Evolutionary conservation across 1,140 invertebrate species (phyloP).

Genomic region (Lutraria rhynchaena): DNA sequence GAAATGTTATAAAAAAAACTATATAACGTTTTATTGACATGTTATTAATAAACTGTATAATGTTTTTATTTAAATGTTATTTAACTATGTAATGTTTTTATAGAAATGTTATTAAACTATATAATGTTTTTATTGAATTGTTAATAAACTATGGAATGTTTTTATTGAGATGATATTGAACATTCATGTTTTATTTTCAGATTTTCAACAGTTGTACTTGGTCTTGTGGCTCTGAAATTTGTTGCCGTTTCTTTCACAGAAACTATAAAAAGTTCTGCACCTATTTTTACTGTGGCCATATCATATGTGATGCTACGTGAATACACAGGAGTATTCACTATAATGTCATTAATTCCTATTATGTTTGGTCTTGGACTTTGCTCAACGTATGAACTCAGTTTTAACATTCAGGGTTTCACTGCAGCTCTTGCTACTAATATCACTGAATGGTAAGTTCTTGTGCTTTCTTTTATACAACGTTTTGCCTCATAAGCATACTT

Average conservation of each 20-base stretch:
- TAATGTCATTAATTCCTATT: conserved; percentile 91
- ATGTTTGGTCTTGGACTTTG: conserved; percentile 93
- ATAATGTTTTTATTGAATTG: too few relatives aligned
- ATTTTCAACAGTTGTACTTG: conserved; percentile 89
- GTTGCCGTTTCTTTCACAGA: conserved; percentile 94
- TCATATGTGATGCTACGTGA: conserved; percentile 88
- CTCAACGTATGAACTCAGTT: conserved; percentile 92
- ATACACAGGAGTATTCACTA: conserved; percentile 88
- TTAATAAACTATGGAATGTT: too few relatives aligned
- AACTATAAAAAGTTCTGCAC: conserved; percentile 93
- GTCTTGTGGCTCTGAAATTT: conserved; percentile 91
- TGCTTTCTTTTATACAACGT: neutral
- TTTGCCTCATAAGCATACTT: too few relatives aligned
- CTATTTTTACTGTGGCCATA: conserved; percentile 92
- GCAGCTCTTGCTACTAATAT: conserved; percentile 92
- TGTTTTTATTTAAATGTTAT: too few relatives aligned
- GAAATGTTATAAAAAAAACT: too few relatives aligned
- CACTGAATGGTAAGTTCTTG: conserved; percentile 88
- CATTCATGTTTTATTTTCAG: conserved; percentile 84
- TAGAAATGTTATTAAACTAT: too few relatives aligned
- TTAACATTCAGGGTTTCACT: conserved; percentile 89
- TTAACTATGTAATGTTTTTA: too few relatives aligned
- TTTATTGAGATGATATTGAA: too few relatives aligned
- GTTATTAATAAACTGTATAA: too few relatives aligned
- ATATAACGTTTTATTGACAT: too few relatives aligned